These are phyloP conservation scores for Acrocyrtus sp. DNA, from an alignment of 2,888 invertebrate genomes.

Conservation along the genomic window DNA sequence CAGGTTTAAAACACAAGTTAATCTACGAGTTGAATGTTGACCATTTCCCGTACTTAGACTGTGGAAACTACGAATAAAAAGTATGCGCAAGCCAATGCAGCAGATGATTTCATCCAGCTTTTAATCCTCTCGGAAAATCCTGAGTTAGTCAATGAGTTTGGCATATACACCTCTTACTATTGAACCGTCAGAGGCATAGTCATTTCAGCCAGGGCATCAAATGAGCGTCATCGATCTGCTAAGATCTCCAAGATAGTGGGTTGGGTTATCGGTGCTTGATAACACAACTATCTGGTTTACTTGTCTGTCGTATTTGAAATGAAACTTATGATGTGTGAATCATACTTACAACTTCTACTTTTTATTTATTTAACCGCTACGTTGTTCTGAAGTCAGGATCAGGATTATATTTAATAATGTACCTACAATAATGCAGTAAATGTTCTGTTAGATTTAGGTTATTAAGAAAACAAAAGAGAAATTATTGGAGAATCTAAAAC, in stretches of 20 bases:
- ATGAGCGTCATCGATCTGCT: conserved; percentile 67
- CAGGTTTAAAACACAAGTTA: conserved; percentile 90
- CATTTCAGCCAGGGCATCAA: conserved; percentile 10
- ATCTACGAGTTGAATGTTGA: conserved; percentile 89
- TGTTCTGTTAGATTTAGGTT: no score
- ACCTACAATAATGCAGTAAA: no score
- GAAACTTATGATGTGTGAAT: no score
- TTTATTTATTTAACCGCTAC: no score
- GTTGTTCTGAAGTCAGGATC: no score
- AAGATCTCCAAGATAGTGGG: conserved; percentile 81
- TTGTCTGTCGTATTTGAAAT: no score
- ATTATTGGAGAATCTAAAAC: no score
- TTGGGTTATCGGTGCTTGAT: conserved; percentile 80
- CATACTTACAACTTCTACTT: no score
- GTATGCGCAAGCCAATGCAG: conserved; percentile 93
- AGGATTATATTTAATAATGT: no score
- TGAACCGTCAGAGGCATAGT: not conserved
- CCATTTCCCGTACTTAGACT: conserved; percentile 83
- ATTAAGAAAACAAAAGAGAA: no score
- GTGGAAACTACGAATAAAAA: conserved; percentile 96
- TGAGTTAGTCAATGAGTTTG: conserved; percentile 69
- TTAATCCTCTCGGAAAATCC: conserved; percentile 82
- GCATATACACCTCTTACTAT: conserved; percentile 21
- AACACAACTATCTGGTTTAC: no score
- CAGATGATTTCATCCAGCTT: conserved; percentile 89